phyloP scores from a whole-genome alignment of 2,113 vertebrate genomes.

The Panthera tigris region DNA sequence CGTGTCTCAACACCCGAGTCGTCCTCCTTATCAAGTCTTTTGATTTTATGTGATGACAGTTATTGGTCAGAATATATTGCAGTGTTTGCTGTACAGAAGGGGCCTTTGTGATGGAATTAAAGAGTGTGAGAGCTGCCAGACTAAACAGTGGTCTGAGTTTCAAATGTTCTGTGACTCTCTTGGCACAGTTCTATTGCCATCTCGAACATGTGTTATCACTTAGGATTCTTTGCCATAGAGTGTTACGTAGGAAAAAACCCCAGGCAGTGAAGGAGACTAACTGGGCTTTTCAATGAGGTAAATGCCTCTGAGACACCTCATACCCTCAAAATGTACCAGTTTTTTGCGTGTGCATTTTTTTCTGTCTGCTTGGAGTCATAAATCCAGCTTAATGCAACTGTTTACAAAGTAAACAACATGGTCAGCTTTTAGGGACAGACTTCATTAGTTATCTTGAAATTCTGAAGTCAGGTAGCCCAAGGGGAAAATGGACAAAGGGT shows the following conservation, averaged over 20 bases:
- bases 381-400: neutral
- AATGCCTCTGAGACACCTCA: neutral
- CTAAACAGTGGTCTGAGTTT: constrained; percentile 46
- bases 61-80: neutral
- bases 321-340: neutral
- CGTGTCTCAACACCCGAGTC: neutral
- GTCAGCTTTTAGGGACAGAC: neutral
- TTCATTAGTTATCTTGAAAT: neutral
- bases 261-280: neutral
- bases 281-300: neutral
- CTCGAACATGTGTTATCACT: constrained; percentile 23
- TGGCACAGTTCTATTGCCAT: neutral
- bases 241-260: neutral
- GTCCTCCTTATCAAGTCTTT: neutral
- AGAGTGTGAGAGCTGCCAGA: constrained; percentile 26
- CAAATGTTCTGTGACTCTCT: neutral
- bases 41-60: neutral
- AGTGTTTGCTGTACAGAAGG: neutral
- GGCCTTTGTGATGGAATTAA: neutral
- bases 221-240: neutral
- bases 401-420: neutral
- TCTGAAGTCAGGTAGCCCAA: neutral
- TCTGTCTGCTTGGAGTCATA: neutral
- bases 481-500: neutral
- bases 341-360: neutral